These are phyloP conservation scores for Drosophila subquinaria DNA, from an alignment of 2,888 invertebrate genomes.

Conservation along the genomic window DNA sequence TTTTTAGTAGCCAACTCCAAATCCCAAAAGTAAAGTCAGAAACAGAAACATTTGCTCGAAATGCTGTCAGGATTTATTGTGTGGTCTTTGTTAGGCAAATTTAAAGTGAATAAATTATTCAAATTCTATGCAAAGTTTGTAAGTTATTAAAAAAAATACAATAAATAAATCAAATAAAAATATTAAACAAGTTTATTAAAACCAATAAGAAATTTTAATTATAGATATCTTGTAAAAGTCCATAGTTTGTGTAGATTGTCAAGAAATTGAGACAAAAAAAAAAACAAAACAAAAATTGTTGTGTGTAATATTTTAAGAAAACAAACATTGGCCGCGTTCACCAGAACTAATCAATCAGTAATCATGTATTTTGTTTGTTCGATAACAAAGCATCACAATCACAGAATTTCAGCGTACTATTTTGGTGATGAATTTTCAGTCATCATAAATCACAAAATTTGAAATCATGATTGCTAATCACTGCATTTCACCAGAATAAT, in stretches of 20 bases:
- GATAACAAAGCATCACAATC: too few relatives aligned
- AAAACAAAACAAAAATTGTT: not conserved
- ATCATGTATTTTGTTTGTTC: too few relatives aligned
- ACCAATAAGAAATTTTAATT: constrained; percentile 20
- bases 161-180: constrained; percentile 18
- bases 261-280: not conserved
- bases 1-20: constrained; percentile 63
- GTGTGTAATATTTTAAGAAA: too few relatives aligned
- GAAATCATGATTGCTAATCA: too few relatives aligned
- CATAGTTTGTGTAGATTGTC: not conserved
- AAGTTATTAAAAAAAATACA: constrained; percentile 30
- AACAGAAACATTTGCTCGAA: constrained; percentile 31
- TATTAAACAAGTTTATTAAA: constrained; percentile 29
- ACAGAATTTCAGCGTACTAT: too few relatives aligned
- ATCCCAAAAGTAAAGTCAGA: constrained; percentile 28
- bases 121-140: constrained; percentile 43
- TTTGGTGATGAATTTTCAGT: too few relatives aligned
- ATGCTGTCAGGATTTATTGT: constrained; percentile 60
- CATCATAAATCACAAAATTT: too few relatives aligned
- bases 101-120: constrained; percentile 46
- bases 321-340: too few relatives aligned
- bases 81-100: constrained; percentile 40
- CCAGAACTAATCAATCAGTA: too few relatives aligned
- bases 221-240: not conserved
- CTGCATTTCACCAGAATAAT: too few relatives aligned